Base-by-base conservation (phyloP, 2,797 vertebrate species). In the Hydrocynus forskahlii region DNA sequence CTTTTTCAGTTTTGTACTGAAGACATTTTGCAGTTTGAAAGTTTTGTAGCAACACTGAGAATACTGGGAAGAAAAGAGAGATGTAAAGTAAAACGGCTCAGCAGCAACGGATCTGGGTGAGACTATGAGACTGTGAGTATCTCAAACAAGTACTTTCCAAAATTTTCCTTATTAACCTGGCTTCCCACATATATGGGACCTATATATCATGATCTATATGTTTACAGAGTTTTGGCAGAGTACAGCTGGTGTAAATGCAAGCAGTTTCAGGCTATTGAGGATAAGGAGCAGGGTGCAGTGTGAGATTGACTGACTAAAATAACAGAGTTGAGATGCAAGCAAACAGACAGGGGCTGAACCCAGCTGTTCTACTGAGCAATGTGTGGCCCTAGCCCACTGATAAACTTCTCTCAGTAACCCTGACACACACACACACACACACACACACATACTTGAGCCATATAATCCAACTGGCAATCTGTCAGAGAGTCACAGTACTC, bases 321-420 rank as follows among this genome's bases (percentile, higher is more conserved):
- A 62, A 66, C 68, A 60, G 48, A 59, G 88, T 82, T 88, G 87
- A 89, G 79, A 64, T 40, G 54, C 89, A 89, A 85, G 74, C 82
- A 86, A 89, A 84, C 86, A 85, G 81, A 81, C 83, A 84, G 88
- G 70, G 75, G 68, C 64, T 64, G 57, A 85, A 81, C 89, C 86
- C 90, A 91, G 91, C 89, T 91, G 89, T 88, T 86, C 60, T 79
- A 75, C 72, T 75, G 77, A 76, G 69, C 82, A 23, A 76, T 70
- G 84, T 84, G 86, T 90, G 88, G 89, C 90, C 88, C 89, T 88
- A 89, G 86, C 88, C 90, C 90, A 91, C 89, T 81, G 91, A 89
- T 90, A 88, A 91, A 83, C 35, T 83, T 83, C 38, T 79, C 80
- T 83, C 81, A 86, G 78, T 64, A 83, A 71, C 84, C 63, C 75